Percentiles rank a stretch among this genome's conserved stretches.
Conservation (phyloP, 2,888 invertebrate genomes). For the Chromoteleia sp. region DNA sequence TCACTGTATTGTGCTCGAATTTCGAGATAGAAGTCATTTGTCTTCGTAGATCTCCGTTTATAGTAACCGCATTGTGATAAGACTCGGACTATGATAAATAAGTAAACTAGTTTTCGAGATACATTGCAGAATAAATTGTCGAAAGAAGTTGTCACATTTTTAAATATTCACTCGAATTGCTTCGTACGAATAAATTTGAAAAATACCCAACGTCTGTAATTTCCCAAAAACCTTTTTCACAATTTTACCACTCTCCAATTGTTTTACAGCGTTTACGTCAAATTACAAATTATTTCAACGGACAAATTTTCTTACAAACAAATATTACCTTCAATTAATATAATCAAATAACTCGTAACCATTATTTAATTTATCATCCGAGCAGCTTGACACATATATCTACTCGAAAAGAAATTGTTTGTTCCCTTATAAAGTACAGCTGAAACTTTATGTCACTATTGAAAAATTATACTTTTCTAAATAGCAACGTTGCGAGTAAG, state of each 20-base stretch:
- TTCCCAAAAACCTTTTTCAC: too few species aligned
- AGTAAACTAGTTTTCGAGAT: slow-evolving; percentile 4
- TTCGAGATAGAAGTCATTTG: slow-evolving; percentile 13
- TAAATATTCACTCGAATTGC: background rate
- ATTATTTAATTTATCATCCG: slow-evolving; percentile 5
- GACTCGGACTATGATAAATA: slow-evolving; percentile 13
- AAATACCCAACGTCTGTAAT: too few species aligned
- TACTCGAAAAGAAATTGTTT: slow-evolving; percentile 25
- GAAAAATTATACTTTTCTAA: slow-evolving; percentile 46
- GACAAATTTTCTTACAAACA: too few species aligned
- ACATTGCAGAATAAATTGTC: slow-evolving; percentile 6
- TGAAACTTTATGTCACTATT: slow-evolving; percentile 40
- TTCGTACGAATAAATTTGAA: too few species aligned
- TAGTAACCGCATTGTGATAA: slow-evolving; percentile 20
- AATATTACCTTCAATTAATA: background rate
- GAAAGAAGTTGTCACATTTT: background rate
- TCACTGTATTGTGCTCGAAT: background rate
- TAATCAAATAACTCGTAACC: background rate
- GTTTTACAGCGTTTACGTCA: too few species aligned
- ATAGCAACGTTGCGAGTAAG: slow-evolving; percentile 20
- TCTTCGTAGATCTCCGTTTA: slow-evolving; percentile 24
- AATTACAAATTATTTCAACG: too few species aligned
- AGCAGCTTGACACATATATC: slow-evolving; percentile 18
- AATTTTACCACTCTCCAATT: background rate
- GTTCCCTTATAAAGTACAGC: slow-evolving; percentile 28